Percentiles rank a stretch among this genome's conserved stretches.
Evolutionary conservation across 1,140 invertebrate genomes (phyloP).

Genomic region (Drosophila subpulchrella): DNA sequence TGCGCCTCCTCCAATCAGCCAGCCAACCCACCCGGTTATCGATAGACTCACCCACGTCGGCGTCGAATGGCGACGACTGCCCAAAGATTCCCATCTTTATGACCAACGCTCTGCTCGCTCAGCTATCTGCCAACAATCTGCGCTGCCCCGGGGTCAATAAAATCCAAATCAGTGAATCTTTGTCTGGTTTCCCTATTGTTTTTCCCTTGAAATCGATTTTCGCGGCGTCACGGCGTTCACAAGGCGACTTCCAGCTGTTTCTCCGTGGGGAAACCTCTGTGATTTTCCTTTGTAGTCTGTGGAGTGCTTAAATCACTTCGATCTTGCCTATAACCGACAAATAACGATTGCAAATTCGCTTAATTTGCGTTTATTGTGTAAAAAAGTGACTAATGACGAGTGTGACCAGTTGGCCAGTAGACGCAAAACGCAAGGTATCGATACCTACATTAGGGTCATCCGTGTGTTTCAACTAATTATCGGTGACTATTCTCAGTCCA

Average conservation of each 20-base stretch:
- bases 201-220: conserved; percentile 68
- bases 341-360: conserved; percentile 32
- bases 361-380: conserved; percentile 59
- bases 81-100: conserved; percentile 88
- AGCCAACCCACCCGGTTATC: background rate
- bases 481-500: no score
- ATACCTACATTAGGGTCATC: background rate
- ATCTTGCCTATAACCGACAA: conserved; percentile 19
- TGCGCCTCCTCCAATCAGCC: background rate
- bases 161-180: conserved; percentile 18
- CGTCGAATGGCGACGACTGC: conserved; percentile 89
- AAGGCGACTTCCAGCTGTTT: background rate
- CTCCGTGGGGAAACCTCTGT: background rate
- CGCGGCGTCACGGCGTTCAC: conserved; percentile 34
- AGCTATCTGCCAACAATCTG: conserved; percentile 49
- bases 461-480: background rate
- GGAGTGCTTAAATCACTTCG: background rate
- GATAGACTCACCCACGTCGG: conserved; percentile 88
- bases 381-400: conserved; percentile 72
- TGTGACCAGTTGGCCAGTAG: conserved; percentile 28
- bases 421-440: conserved; percentile 9
- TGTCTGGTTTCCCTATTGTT: conserved; percentile 35
- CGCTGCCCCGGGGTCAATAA: conserved; percentile 3
- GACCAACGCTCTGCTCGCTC: conserved; percentile 26
- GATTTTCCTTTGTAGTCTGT: background rate